phyloP scores from a whole-genome alignment of 2,113 vertebrate species.

The Eulemur macaco region DNA sequence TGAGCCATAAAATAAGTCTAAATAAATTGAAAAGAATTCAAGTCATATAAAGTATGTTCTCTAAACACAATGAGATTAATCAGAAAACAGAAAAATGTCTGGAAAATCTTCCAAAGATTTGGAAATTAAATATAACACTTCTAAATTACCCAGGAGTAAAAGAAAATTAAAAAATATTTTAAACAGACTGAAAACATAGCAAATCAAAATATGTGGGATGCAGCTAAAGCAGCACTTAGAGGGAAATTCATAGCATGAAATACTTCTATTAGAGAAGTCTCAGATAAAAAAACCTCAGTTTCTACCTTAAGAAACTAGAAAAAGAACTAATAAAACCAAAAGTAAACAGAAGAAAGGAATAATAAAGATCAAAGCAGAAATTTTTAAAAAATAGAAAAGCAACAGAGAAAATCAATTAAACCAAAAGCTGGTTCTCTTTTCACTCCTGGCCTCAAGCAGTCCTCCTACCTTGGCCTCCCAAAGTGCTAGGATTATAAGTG shows the following conservation, averaged over 20 bases:
- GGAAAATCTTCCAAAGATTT: not conserved
- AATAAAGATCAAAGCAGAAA: conserved; percentile 19
- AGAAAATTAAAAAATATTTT: conserved; percentile 1
- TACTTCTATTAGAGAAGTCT: not conserved
- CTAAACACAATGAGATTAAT: conserved; percentile 13
- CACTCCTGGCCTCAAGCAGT: too few relatives aligned
- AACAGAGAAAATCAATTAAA: not conserved
- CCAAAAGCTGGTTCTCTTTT: not conserved
- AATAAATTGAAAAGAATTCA: conserved; percentile 26
- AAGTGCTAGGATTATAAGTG: too few relatives aligned
- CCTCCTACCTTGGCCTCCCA: too few relatives aligned
- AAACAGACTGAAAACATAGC: not conserved
- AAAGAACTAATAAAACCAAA: not conserved
- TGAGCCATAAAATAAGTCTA: not conserved
- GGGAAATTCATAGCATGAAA: not conserved
- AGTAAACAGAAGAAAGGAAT: conserved; percentile 21
- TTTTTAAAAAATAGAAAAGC: not conserved
- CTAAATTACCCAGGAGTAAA: not conserved
- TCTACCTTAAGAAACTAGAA: not conserved
- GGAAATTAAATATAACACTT: conserved; percentile 32
- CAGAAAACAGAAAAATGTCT: not conserved
- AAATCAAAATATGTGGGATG: not conserved
- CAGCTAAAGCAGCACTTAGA: not conserved
- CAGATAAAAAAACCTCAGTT: not conserved
- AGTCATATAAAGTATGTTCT: not conserved